Conservation (phyloP, 2,113 vertebrate genomes). For the Talpa occidentalis region DNA sequence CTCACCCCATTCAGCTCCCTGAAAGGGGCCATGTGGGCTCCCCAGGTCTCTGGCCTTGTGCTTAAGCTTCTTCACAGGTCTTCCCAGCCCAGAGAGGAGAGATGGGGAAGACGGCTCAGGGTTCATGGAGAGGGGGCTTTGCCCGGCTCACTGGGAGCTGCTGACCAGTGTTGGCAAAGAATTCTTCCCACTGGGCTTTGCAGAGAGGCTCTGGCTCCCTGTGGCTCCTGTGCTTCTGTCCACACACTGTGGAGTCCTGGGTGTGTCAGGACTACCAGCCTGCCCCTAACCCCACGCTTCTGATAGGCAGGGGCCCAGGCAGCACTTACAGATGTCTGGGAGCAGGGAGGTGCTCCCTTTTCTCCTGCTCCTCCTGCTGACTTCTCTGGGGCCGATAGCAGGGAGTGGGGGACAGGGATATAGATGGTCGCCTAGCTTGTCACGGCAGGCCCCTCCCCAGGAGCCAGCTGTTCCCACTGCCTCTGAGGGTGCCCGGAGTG, state of each 20-base stretch:
- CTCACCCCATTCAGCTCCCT: neutral
- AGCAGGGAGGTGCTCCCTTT: neutral
- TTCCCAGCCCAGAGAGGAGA: neutral
- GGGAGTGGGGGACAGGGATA: neutral
- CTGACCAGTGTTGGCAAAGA: neutral
- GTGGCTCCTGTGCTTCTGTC: neutral
- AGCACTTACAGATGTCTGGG: neutral
- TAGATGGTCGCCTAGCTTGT: neutral
- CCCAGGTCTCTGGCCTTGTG: neutral
- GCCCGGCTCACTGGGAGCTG: neutral
- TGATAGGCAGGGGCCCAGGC: neutral
- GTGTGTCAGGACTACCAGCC: neutral
- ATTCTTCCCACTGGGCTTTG: neutral
- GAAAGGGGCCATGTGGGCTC: neutral
- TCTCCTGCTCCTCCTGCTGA: neutral
- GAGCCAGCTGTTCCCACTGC: neutral
- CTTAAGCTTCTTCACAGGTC: neutral
- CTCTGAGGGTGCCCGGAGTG: neutral
- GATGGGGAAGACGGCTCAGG: neutral
- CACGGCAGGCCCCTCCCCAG: neutral
- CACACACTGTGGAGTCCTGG: rapidly evolving
- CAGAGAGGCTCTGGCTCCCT: neutral
- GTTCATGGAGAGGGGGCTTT: neutral
- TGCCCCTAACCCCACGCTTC: neutral
- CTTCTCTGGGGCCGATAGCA: neutral